Conservation (phyloP, 2,113 vertebrate species). For the Poecilia latipinna region DNA sequence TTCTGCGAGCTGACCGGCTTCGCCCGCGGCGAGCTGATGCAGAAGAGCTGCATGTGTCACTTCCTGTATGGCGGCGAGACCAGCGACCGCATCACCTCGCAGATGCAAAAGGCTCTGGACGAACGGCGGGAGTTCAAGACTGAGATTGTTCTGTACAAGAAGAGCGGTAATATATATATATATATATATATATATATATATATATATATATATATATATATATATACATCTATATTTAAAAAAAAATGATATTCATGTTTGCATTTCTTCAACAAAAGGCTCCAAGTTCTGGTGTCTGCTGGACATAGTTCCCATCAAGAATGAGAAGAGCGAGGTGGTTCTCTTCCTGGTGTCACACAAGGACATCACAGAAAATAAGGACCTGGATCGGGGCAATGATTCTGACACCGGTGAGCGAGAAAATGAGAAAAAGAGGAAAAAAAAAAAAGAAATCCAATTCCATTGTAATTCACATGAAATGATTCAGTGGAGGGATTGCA, state of each 20-base stretch:
- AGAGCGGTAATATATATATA: conserved; percentile 68
- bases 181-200: no score
- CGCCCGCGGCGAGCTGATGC: conserved; percentile 84
- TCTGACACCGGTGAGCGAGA: conserved; percentile 82
- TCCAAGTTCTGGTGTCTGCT: conserved; percentile 90
- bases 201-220: no score
- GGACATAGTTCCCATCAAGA: conserved; percentile 93
- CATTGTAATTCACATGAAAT: conserved; percentile 33
- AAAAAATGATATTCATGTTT: neutral
- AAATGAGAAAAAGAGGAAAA: neutral
- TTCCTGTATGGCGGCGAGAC: conserved; percentile 84
- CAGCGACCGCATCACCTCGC: conserved; percentile 75
- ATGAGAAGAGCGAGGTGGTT: conserved; percentile 92
- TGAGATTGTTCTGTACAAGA: conserved; percentile 84
- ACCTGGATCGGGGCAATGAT: conserved; percentile 77
- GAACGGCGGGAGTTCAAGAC: conserved; percentile 85
- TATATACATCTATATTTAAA: no score
- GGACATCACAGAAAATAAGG: conserved; percentile 90
- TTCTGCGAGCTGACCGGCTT: conserved; percentile 85
- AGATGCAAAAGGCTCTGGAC: conserved; percentile 83
- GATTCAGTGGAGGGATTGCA: conserved; percentile 9
- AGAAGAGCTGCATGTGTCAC: conserved; percentile 84
- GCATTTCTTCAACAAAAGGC: conserved; percentile 69
- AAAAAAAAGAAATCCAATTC: neutral
- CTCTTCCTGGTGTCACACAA: conserved; percentile 92